Evolutionary conservation across 2,797 vertebrate genomes (phyloP), one percentile per base, ranked within the genome.

Genomic region (Paguma larvata): DNA sequence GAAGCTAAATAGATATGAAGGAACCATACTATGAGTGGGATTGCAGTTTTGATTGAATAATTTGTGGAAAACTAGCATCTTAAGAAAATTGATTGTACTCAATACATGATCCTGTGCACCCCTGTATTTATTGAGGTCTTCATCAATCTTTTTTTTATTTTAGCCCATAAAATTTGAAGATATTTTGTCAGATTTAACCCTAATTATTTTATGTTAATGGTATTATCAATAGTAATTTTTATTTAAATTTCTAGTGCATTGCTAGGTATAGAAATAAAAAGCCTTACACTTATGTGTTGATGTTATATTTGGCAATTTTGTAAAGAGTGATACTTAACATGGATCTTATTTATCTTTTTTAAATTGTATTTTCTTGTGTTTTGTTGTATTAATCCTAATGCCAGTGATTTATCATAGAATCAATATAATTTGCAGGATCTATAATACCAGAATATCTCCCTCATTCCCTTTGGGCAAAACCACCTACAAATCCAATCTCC

Each of bases 401-500:
- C 16, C 18, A 83, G 41, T 67, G 3, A 88, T 59, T 89, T 89
- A 27, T 75, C 27, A 63, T 27, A 59, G n/a, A 84, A 96, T 84
- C 70, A 89, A 59, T 56, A 62, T 16, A 44, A 30, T 34, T 75
- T 56, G 21, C 19, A 70, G 70, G n/a, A 77, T 89, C 48, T 82
- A 15, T 82, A n/a, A 79, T 84, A 59, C 19, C 15, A 94, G 21
- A 80, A 32, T 6, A 75, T 93, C n/a, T 84, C 41, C 0, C 41
- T 91, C 75, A 77, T 38, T 93, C 46, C 30, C 75, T 51, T 83
- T 96, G 80, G 79, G 89, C 70, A 97, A 83, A n/a, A 21, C 51
- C 18, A 53, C 65, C 80, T 82, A 72, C 82, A 94, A 85, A 85
- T 83, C 63, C 38, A 53, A 19, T 89, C 44, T 94, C 83, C 56